A percentile compares a stretch with the other conserved stretches of the same genome.
phyloP scores from a whole-genome alignment of 2,113 vertebrate genomes.

The Oxyura jamaicensis region DNA sequence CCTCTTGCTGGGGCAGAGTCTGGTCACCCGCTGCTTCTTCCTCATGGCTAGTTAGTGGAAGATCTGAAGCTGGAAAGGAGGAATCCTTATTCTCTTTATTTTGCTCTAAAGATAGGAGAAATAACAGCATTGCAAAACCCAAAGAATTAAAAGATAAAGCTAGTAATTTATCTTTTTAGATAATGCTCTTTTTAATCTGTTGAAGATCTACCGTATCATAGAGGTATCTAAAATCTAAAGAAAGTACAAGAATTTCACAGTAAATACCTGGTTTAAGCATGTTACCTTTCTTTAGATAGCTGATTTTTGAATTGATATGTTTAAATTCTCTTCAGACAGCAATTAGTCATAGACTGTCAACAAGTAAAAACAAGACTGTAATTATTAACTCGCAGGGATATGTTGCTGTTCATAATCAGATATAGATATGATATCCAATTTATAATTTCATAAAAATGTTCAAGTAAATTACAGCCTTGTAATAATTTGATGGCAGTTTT shows the following conservation, averaged over 20 bases:
- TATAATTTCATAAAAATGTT: conserved; percentile 48
- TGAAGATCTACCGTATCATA: not conserved
- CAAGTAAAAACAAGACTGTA: conserved; percentile 52
- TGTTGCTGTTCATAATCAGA: conserved; percentile 39
- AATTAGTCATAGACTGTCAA: conserved; percentile 66
- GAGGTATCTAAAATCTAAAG: not conserved
- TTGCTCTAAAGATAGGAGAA: not conserved
- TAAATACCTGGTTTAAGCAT: not conserved
- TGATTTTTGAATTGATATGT: conserved; percentile 42
- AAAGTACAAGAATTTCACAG: not conserved
- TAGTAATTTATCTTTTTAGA: not conserved
- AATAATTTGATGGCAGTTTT: not conserved
- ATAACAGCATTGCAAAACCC: not conserved
- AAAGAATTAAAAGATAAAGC: not conserved
- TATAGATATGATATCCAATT: conserved; percentile 43
- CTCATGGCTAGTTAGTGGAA: not conserved
- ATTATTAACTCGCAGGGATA: conserved; percentile 51
- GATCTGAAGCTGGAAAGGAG: not conserved
- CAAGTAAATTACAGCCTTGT: conserved; percentile 59
- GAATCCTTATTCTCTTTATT: not conserved
- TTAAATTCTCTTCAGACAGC: conserved; percentile 54
- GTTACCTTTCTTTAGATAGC: conserved; percentile 11
- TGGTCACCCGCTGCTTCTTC: not conserved
- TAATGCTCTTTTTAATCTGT: not conserved
- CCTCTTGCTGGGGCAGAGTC: not conserved